These are phyloP conservation scores for Agrochola circellaris DNA, from an alignment of 2,888 invertebrate genomes.

Conservation along the genomic window DNA sequence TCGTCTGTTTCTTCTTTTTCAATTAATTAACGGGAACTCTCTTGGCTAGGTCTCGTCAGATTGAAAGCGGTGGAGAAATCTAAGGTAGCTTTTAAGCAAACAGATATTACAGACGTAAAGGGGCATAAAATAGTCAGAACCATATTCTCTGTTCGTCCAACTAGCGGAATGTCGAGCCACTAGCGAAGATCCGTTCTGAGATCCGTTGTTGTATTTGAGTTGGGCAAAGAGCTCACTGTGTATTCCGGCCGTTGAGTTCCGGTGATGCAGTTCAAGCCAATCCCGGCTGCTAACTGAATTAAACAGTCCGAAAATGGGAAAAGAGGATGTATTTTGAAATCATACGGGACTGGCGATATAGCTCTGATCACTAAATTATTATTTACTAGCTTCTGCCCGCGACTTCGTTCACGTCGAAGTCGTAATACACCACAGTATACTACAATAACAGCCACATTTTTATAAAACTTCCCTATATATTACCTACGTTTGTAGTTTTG, in stretches of 20 bases:
- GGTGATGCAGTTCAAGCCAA: conserved; percentile 8
- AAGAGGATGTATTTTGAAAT: background rate
- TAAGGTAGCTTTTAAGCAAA: background rate
- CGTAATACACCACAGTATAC: no score
- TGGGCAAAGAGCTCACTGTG: conserved; percentile 9
- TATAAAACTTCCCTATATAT: no score
- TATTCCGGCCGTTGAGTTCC: conserved; percentile 12
- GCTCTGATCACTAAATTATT: background rate
- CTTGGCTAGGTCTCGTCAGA: background rate
- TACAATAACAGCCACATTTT: no score
- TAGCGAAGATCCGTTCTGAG: background rate
- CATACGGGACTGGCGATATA: background rate
- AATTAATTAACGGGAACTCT: background rate
- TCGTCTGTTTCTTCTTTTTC: no score
- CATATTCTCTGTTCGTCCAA: background rate
- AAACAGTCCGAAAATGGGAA: background rate
- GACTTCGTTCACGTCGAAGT: no score
- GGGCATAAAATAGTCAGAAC: background rate
- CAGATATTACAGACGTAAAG: background rate
- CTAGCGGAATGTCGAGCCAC: background rate
- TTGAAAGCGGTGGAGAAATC: background rate
- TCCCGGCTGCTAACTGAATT: background rate
- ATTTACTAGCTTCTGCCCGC: no score
- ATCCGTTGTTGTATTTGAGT: conserved; percentile 24
- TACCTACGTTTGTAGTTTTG: no score